A percentile compares a stretch with the other conserved stretches of the same genome.
These are phyloP conservation scores for Marasmarcha lunaedactyla DNA, from an alignment of 2,888 invertebrate species.

Conservation along the genomic window DNA sequence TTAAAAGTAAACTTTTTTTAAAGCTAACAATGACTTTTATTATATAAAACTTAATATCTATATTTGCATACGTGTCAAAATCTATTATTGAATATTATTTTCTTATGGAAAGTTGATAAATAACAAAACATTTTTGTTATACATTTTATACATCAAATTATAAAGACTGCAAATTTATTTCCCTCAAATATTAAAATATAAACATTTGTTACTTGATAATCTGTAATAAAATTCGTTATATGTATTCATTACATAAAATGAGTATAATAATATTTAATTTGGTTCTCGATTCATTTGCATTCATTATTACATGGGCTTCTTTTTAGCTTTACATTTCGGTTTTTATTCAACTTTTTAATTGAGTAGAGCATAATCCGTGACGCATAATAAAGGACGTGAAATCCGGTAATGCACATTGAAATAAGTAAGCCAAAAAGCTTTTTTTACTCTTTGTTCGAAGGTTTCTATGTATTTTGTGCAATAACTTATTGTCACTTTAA, in stretches of 20 bases:
- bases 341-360: background rate
- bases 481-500: too few species aligned
- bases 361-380: background rate
- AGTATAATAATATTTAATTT: constrained; percentile 1
- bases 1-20: too few species aligned
- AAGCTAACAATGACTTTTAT: too few species aligned
- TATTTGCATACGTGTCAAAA: too few species aligned
- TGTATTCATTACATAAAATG: background rate
- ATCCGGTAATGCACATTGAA: background rate
- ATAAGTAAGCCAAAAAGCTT: background rate
- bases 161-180: too few species aligned
- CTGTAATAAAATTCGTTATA: background rate
- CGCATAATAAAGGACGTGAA: too few species aligned
- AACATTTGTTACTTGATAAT: background rate
- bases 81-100: too few species aligned
- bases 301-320: background rate
- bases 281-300: constrained; percentile 1
- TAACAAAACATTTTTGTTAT: too few species aligned
- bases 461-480: background rate
- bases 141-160: too few species aligned
- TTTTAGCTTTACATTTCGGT: background rate
- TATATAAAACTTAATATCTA: too few species aligned
- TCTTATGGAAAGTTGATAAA: too few species aligned
- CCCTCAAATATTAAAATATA: too few species aligned
- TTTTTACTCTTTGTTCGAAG: background rate